Evolutionary conservation across 2,888 invertebrate genomes (phyloP), one percentile per base, ranked within the genome.

Genomic region (Rapana venosa): DNA sequence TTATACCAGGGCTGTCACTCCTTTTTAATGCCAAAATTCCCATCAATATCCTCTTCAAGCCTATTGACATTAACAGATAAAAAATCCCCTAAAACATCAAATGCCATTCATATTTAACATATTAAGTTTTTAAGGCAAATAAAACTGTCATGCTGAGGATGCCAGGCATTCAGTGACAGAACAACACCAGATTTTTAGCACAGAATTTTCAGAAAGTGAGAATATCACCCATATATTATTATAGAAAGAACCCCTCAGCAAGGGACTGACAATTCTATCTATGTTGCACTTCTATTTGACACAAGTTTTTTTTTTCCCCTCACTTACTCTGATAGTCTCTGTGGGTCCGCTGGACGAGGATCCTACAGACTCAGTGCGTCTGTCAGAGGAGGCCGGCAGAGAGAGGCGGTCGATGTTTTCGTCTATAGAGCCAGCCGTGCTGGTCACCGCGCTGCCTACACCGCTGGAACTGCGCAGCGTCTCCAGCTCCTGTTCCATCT

Each of bases 401-500:
- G 88, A 83, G 30, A 91, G 70, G 47, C 58, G 91, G 86, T 92
- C 92, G 61, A 95, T 93, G 91, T 94, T 94, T 87, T 94, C 94
- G 88, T 94, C 93, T 91, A 95, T 93, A 47, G 95, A 95, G 56
- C 92, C 93, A 5, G 91, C 91, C n/a, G 84, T 85, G 79, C 92
- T 90, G 58, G 87, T 90, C 32, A 90, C 91, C 47, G 91, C 89
- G 83, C 90, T 91, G 88, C n/a, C 81, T 35, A 90, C 58, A 32
- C 90, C 91, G 87, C 91, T 91, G 77, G 91, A 91, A 61, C 66
- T 87, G 17, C 88, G 87, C 87, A 88, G 85, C 20, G 74, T 91
- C 87, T 93, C 93, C 30, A 95, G 35, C 36, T 94, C 93, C 88
- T 93, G 94, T 87, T 94, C 94, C 83, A 94, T 91, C 84, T 94